Conservation (phyloP, 2,888 invertebrate species). For the Acleris holmiana region DNA sequence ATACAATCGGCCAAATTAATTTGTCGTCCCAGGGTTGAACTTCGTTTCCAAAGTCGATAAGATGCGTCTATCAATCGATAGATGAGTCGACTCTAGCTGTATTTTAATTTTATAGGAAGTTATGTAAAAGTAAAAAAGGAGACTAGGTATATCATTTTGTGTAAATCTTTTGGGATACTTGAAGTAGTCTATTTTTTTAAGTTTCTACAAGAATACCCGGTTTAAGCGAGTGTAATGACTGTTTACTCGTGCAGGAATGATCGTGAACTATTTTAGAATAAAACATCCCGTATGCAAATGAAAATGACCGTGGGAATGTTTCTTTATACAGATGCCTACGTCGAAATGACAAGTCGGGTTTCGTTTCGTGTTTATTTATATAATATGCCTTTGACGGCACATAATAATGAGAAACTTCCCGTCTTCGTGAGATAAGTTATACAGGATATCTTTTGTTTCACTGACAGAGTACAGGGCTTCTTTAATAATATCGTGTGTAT, state of each 20-base stretch:
- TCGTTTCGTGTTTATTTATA: constrained; percentile 26
- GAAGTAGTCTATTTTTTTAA: not conserved
- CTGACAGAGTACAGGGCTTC: not conserved
- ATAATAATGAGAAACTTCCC: constrained; percentile 30
- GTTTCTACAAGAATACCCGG: not conserved
- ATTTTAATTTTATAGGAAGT: too few relatives aligned
- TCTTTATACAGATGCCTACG: constrained; percentile 5
- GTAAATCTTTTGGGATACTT: too few relatives aligned
- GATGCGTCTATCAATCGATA: too few relatives aligned
- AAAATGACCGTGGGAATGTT: constrained; percentile 30
- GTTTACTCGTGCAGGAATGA: constrained; percentile 1
- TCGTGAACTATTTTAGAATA: constrained; percentile 4
- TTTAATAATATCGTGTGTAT: too few relatives aligned
- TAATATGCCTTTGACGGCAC: constrained; percentile 1
- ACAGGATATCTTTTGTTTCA: constrained; percentile 12
- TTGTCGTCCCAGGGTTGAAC: too few relatives aligned
- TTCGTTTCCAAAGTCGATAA: not conserved
- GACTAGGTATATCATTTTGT: too few relatives aligned
- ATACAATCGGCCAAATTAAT: too few relatives aligned
- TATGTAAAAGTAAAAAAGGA: too few relatives aligned
- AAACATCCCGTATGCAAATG: constrained; percentile 12
- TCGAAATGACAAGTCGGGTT: constrained; percentile 19
- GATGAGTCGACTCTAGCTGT: too few relatives aligned
- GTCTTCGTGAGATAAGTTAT: constrained; percentile 13
- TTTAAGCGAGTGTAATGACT: not conserved